Conservation (phyloP, 2,797 vertebrate species). For the Sebastiscus albofasciatus region DNA sequence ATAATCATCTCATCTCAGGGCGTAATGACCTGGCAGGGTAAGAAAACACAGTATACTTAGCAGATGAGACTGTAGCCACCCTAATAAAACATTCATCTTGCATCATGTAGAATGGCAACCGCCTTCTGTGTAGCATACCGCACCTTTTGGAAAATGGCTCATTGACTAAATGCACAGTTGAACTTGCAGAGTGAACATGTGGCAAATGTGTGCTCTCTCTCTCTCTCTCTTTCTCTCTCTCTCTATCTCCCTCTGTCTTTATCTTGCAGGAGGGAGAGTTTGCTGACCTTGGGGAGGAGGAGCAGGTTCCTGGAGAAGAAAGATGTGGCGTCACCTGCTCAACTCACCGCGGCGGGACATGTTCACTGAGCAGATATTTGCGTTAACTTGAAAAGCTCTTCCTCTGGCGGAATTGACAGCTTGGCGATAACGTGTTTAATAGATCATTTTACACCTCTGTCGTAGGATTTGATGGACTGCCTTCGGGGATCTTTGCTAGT, state of each 20-base stretch:
- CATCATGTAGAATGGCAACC: conserved; percentile 54
- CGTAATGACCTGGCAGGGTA: conserved; percentile 58
- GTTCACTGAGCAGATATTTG: conserved; percentile 72
- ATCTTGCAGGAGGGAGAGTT: conserved; percentile 73
- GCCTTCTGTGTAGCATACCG: conserved; percentile 22
- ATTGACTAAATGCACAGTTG: conserved; percentile 66
- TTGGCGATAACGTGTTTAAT: conserved; percentile 58
- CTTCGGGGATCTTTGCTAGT: conserved; percentile 57
- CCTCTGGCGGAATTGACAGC: conserved; percentile 57
- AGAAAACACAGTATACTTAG: conserved; percentile 51
- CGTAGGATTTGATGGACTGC: conserved; percentile 72
- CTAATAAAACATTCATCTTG: conserved; percentile 64
- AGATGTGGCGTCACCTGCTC: conserved; percentile 72
- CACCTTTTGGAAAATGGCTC: conserved; percentile 54
- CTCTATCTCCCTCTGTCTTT: conserved; percentile 25
- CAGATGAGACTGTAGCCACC: conserved; percentile 38
- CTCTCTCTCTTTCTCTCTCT: conserved; percentile 47
- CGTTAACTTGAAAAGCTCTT: conserved; percentile 69
- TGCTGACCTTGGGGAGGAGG: conserved; percentile 68
- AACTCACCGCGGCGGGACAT: conserved; percentile 62
- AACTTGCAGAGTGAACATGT: conserved; percentile 70
- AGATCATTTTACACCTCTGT: conserved; percentile 55
- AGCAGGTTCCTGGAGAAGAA: conserved; percentile 59
- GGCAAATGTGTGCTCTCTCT: conserved; percentile 71
- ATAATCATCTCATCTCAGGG: conserved; percentile 67